Base-by-base conservation (phyloP, 1,140 invertebrate genomes). In the Rhopalosiphum padi region DNA sequence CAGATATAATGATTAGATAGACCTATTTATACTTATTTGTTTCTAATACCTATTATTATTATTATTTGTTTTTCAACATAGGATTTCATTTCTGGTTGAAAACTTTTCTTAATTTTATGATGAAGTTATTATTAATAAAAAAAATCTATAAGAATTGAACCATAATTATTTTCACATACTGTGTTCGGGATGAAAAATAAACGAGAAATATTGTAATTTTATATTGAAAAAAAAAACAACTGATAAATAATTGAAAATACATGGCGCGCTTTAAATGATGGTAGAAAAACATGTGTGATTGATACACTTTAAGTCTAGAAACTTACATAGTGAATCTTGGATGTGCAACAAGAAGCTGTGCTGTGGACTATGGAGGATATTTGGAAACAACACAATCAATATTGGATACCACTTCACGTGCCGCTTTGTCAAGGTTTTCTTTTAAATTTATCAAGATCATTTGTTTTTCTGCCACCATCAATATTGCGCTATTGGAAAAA, bases 211-310 rank as follows among this genome's bases (percentile, higher is more conserved):
- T 55, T 89, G 25, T 55, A 55, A 41, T 89, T 55, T 89, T 89
- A 23, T 37, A 53, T 55, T 89, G 1, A 53, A 53, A 37, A 18
- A 37, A 43, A 30, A 90, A 46, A 3, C 25, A 82, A 43, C 18
- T 51, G 21, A 90, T 60, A 41, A 90, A 43, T 30, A 43, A 90
- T 60, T 90, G 25, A 9, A 90, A 68, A 3, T 18, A 55, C n/a
- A 89, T 25, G 5, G 41, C 21, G n/a, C 46, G 25, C 4, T 85
- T 55, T 53, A 85, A 92, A 85, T 86, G 35, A 55, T 86, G 91
- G 91, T 86, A 85, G 46, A 93, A 86, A 85, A 83, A 86, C 91
- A 86, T 53, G 82, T 93, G 91, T 86, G 82, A 53, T 93, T 93
- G 91, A 86, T 93, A 86, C 8, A 85, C 5, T 83, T 93, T 86